Conservation (phyloP, 2,797 vertebrate species). For the Strix occidentalis region DNA sequence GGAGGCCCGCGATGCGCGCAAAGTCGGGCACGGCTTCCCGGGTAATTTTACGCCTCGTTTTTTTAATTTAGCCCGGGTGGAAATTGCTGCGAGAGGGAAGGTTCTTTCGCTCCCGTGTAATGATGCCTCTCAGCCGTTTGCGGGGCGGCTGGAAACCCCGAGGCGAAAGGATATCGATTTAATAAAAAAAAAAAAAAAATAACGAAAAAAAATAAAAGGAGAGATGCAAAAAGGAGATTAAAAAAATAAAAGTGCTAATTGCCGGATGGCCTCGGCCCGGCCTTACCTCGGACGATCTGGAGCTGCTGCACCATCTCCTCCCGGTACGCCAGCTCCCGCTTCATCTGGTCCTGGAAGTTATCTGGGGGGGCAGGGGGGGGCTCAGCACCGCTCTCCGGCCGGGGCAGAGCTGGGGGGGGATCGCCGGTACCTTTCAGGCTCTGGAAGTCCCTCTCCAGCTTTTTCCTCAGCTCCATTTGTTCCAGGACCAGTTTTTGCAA, state of each 20-base stretch:
- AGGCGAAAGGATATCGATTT: constrained; percentile 63
- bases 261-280: neutral
- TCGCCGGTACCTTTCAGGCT: constrained; percentile 90
- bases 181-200: too few relatives aligned
- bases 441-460: constrained; percentile 96
- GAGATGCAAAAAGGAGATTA: too few relatives aligned
- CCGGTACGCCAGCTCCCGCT: constrained; percentile 96
- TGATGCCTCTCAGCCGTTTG: constrained; percentile 68
- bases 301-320: constrained; percentile 99
- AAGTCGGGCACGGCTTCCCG: constrained; percentile 62
- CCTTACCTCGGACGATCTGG: constrained; percentile 95
- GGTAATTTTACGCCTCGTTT: constrained; percentile 70
- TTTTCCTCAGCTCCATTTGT: constrained; percentile 97
- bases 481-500: constrained; percentile 95
- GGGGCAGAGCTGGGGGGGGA: too few relatives aligned
- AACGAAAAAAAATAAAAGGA: too few relatives aligned
- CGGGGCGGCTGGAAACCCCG: constrained; percentile 59
- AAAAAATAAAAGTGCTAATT: rapidly evolving
- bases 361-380: constrained; percentile 76
- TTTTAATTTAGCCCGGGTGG: constrained; percentile 74
- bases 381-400: neutral
- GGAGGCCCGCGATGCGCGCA: neutral
- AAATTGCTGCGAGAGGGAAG: constrained; percentile 56
- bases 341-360: constrained; percentile 99
- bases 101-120: constrained; percentile 66